Base-by-base conservation (phyloP, 2,888 invertebrate genomes). In the Nezara viridula region DNA sequence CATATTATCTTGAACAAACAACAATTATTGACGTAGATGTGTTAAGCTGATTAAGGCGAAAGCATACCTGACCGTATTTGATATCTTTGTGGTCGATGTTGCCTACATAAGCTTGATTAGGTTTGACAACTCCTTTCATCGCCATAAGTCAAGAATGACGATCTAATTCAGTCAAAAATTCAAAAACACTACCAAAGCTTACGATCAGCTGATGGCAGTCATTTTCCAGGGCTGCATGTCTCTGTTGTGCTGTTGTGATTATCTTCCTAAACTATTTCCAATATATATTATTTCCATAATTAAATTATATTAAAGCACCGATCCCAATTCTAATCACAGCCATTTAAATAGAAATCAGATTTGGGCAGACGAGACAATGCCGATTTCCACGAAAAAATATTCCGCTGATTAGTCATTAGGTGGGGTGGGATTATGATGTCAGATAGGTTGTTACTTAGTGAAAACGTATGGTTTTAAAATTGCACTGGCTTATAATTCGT, bases 41-140 rank as follows among this genome's bases (percentile, higher is more conserved):
- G 66, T 73, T 73, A 21, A 10, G 19, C 16, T 37, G 66, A 73
- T 73, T 37, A 7, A 16, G 52, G 21, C 5, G 21, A n/a, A 27
- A 66, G 27, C 47, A 0, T 49, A 85, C 88, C 88, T 88, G 88
- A 3, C 66, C 81, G 77, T 88, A 88, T 37, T 44, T 52, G 24
- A 88, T 88, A 81, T 88, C 88, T 52, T 88, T 85, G 40, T 88
- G 88, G 77, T 88, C 66, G 37, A 88, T 88, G 49, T 88, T 88
- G 32, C 85, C 88, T 77, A 73, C 32, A 47, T 88, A 88, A 47
- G 81, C 81, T 16, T 81, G 81, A 40, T 81, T 85, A 1, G 47
- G 81, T 52, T 50, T 85, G 55, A 88, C 32, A 50, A 55, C n/a
- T 81, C 77, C 88, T 73, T 88, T 88, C 81, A 85, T 81, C 49